Evolutionary conservation across 1,140 invertebrate species (phyloP).

Genomic region (Neodiprion lecontei): DNA sequence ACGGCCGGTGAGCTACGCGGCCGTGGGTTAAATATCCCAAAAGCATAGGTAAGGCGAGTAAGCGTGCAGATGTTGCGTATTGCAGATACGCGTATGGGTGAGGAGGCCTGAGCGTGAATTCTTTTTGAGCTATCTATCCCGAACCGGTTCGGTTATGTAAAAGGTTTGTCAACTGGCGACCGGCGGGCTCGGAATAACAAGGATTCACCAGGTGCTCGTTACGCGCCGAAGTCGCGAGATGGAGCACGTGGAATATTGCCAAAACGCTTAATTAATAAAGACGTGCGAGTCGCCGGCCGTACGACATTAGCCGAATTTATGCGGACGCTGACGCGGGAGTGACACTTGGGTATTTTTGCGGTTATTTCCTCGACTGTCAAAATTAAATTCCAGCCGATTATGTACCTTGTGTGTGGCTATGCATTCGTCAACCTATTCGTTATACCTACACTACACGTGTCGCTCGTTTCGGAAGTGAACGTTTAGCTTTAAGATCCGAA

Average conservation of each 20-base stretch:
- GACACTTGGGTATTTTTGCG: background rate
- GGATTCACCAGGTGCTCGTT: conserved; percentile 6
- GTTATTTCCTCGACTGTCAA: background rate
- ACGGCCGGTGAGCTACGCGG: background rate
- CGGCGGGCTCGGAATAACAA: conserved; percentile 3
- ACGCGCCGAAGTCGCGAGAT: background rate
- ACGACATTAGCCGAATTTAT: too few relatives aligned
- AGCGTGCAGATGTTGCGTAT: background rate
- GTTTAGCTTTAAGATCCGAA: background rate
- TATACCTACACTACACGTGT: background rate
- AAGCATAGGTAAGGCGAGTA: background rate
- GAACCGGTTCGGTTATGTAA: conserved; percentile 7
- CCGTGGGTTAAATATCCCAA: background rate
- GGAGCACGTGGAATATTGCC: conserved; percentile 3
- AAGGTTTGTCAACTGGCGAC: conserved; percentile 2
- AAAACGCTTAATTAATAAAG: background rate
- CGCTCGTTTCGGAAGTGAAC: background rate
- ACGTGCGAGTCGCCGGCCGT: background rate
- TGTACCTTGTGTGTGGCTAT: background rate
- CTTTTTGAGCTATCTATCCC: background rate
- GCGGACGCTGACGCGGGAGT: background rate
- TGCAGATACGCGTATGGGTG: background rate
- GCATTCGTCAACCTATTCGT: background rate
- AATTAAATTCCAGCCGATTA: background rate
- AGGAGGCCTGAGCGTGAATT: background rate